Evolutionary conservation across 1,140 invertebrate genomes (phyloP).

Genomic region (Diplogasteroides magnus): DNA sequence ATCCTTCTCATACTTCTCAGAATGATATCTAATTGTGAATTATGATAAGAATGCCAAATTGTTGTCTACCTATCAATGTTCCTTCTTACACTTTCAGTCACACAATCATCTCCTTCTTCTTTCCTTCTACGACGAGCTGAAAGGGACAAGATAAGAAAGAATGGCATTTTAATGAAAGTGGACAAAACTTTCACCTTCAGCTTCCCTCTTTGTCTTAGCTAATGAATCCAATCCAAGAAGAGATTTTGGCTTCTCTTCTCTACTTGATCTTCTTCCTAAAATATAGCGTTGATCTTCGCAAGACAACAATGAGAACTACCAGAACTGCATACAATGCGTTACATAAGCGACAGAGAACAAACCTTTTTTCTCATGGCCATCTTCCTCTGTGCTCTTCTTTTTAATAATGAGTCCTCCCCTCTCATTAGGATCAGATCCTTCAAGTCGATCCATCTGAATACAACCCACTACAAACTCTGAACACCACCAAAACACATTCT

Average conservation of each 20-base stretch:
- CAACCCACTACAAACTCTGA: too few relatives aligned
- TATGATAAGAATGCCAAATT: too few relatives aligned
- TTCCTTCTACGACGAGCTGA: too few relatives aligned
- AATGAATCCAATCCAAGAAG: conserved; percentile 79
- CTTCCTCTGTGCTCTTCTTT: conserved; percentile 62
- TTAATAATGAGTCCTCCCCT: conserved; percentile 76
- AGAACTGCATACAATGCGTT: too few relatives aligned
- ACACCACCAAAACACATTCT: too few relatives aligned
- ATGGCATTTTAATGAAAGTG: too few relatives aligned
- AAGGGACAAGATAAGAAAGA: too few relatives aligned
- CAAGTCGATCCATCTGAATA: conserved; percentile 73
- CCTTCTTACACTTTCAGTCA: conserved; percentile 35
- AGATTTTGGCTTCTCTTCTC: conserved; percentile 58
- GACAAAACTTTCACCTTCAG: conserved; percentile 34
- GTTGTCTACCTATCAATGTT: conserved; percentile 36
- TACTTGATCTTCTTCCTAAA: neutral
- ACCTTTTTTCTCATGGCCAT: conserved; percentile 60
- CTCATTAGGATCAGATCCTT: conserved; percentile 69
- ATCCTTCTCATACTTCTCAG: conserved; percentile 10
- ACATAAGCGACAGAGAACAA: conserved; percentile 67
- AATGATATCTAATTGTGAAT: neutral
- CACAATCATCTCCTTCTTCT: conserved; percentile 34
- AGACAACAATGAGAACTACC: neutral
- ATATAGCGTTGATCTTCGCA: neutral
- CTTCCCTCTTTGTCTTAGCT: conserved; percentile 60